Base-by-base conservation (phyloP, 2,113 vertebrate species). In the Chrysochloris asiatica region DNA sequence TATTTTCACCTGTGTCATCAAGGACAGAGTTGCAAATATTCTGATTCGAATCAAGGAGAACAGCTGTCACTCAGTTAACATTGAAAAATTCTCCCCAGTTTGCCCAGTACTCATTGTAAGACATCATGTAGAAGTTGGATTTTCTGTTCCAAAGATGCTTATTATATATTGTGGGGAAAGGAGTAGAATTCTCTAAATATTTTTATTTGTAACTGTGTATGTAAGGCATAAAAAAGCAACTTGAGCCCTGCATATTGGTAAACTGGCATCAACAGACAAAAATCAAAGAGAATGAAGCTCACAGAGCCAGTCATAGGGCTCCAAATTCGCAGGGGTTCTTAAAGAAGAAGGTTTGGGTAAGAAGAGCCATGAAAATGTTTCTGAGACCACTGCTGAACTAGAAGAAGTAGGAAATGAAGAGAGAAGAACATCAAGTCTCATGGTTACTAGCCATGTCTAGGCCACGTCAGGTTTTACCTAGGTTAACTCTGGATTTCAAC, bases 1-100 rank as follows among this genome's bases (percentile, higher is more conserved):
- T 38, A 59, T 73, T 92, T 86, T 63, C 73, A 45, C 59, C 61
- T 77, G 24, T 92, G 95, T 94, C 14, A 0, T 56, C 14, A 43
- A 88, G 50, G 45, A 83, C 81, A 76, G 75, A 75, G 36, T 45
- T 11, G 19, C 3, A 0, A 65, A 52, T 33, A 61, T 28, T 85
- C 14, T 59, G 17, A 24, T 76, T 50, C 84, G 56, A 89, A 83
- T 0, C 4, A 24, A 92, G 69, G 24, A 72, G 61, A 48, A 26
- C 3, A 63, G 17, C 43, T 33, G 45, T 72, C 84, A 77, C 22
- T 43, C 21, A 14, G 10, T 50, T 72, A 80, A 80, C 61, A 61
- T 48, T 86, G 72, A 5, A 67, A 75, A 73, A 78, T 19, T 36
- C 28, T 67, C 22, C 12, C 13, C 43, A 50, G 0, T 87, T 71